Percentiles rank a stretch among this genome's conserved stretches.
Conservation (phyloP, 2,888 invertebrate species). For the Acleris cristana region DNA sequence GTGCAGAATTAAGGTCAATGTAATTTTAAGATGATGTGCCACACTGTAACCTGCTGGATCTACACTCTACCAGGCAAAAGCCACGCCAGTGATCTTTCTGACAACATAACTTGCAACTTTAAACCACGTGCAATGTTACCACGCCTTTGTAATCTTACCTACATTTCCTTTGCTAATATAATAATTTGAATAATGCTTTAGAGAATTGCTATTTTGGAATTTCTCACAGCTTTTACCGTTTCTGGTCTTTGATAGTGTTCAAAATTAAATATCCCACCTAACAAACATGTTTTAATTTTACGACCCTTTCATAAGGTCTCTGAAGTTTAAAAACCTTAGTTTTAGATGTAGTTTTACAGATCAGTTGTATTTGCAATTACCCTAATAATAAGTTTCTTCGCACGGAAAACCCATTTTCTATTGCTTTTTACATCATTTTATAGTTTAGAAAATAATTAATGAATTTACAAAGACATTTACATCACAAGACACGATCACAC, state of each 20-base stretch:
- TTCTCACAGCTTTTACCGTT: neutral
- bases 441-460: slow-evolving; percentile 5
- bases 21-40: slow-evolving; percentile 43
- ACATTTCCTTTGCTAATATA: neutral
- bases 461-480: slow-evolving; percentile 32
- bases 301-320: slow-evolving; percentile 14
- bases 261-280: slow-evolving; percentile 50
- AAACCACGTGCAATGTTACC: slow-evolving; percentile 31
- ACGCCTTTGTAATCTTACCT: slow-evolving; percentile 1
- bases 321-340: slow-evolving; percentile 17
- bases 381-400: slow-evolving; percentile 21
- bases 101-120: neutral
- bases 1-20: slow-evolving; percentile 7
- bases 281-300: slow-evolving; percentile 32
- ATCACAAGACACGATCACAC: slow-evolving; percentile 36
- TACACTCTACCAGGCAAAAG: slow-evolving; percentile 10
- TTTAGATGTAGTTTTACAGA: slow-evolving; percentile 19
- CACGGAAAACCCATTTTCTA: slow-evolving; percentile 23
- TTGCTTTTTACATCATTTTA: slow-evolving; percentile 19
- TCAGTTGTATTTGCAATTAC: slow-evolving; percentile 16
- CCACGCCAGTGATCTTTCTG: neutral
- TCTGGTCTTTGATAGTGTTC: slow-evolving; percentile 30
- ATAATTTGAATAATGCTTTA: too few relatives aligned
- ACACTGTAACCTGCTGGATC: slow-evolving; percentile 39
- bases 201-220: too few relatives aligned